Percentiles rank a stretch among this genome's conserved stretches.
Evolutionary conservation across 2,113 vertebrate genomes (phyloP).

Genomic region (Merops nubicus): DNA sequence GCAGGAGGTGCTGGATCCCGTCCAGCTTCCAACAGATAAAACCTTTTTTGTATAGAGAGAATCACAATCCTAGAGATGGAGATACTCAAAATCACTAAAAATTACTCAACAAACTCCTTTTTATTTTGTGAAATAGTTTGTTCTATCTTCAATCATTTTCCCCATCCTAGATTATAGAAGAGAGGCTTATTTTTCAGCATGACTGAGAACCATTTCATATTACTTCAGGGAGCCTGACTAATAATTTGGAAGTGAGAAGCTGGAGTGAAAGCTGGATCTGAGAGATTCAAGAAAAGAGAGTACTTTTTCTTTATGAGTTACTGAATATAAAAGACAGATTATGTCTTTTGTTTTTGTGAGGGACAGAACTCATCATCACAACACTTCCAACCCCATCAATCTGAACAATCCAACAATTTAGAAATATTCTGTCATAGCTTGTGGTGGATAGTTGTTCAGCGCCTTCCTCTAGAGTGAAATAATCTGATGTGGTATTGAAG

Average conservation of each 20-base stretch:
- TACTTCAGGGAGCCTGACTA: constrained; percentile 30
- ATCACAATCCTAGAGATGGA: not conserved
- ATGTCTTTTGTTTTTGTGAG: constrained; percentile 15
- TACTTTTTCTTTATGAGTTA: constrained; percentile 37
- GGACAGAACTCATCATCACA: constrained; percentile 26
- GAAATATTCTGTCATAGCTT: constrained; percentile 40
- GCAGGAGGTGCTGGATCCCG: not conserved
- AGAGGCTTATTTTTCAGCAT: constrained; percentile 36
- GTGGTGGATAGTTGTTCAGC: constrained; percentile 22
- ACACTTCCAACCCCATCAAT: constrained; percentile 15
- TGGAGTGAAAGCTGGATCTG: constrained; percentile 10
- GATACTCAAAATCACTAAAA: not conserved
- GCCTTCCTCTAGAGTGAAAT: constrained; percentile 59
- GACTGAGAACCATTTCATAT: constrained; percentile 27
- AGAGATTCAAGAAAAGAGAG: constrained; percentile 27
- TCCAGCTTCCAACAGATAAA: not conserved
- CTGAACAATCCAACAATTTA: not conserved
- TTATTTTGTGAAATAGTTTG: not conserved
- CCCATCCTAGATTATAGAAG: not conserved
- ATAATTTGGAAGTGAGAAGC: not conserved
- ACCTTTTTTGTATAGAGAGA: not conserved
- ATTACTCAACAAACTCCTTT: not conserved
- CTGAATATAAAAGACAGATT: constrained; percentile 43
- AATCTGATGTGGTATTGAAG: constrained; percentile 74
- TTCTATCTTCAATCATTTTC: not conserved